Conservation (phyloP, 2,888 invertebrate species). For the Sussaba pulchella region DNA sequence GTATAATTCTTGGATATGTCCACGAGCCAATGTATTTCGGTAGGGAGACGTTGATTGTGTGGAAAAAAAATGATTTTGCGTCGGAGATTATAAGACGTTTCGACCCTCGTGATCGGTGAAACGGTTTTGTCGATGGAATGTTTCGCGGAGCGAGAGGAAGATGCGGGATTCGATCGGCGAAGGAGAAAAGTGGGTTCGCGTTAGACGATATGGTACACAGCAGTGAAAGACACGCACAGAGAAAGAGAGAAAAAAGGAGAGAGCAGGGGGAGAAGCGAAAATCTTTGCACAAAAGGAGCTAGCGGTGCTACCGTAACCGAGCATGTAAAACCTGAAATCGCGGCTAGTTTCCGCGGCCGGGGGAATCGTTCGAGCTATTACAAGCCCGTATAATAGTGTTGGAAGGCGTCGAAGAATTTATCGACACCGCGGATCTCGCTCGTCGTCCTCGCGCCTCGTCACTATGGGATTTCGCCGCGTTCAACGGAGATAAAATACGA, state of each 20-base stretch:
- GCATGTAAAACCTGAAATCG: constrained; percentile 69
- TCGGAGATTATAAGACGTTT: too few relatives aligned
- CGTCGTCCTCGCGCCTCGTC: constrained; percentile 20
- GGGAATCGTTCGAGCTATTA: constrained; percentile 43
- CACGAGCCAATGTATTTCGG: too few relatives aligned
- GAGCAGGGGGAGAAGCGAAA: constrained; percentile 55
- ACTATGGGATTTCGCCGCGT: too few relatives aligned
- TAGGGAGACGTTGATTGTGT: too few relatives aligned
- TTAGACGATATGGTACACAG: too few relatives aligned
- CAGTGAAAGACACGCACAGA: constrained; percentile 38
- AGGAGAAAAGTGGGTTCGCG: too few relatives aligned
- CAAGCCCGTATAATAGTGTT: constrained; percentile 22
- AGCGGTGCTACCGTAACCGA: constrained; percentile 68
- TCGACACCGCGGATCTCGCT: constrained; percentile 35
- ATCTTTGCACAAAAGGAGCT: constrained; percentile 48
- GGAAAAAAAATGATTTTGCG: too few relatives aligned
- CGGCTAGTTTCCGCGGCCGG: constrained; percentile 51
- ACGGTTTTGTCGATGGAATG: too few relatives aligned
- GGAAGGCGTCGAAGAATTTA: constrained; percentile 54
- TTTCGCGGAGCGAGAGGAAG: too few relatives aligned
- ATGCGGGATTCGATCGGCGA: too few relatives aligned
- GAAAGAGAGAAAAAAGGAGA: constrained; percentile 23
- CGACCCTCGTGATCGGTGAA: too few relatives aligned
- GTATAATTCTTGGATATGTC: too few relatives aligned
- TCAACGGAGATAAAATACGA: constrained; percentile 13